These are phyloP conservation scores for Wasmannia auropunctata DNA, from an alignment of 1,140 invertebrate genomes.

Conservation along the genomic window DNA sequence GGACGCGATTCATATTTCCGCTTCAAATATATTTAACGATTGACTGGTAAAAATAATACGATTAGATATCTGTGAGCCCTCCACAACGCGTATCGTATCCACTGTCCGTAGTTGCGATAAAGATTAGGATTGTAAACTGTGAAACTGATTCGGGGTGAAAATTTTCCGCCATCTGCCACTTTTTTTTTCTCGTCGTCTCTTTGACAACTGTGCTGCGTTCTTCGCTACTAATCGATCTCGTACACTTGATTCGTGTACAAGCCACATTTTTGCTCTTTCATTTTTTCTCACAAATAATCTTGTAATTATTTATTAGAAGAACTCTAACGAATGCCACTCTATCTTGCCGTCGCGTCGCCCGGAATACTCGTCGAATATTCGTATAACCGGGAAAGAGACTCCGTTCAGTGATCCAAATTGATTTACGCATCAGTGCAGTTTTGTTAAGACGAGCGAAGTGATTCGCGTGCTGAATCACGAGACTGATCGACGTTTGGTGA, in stretches of 20 bases:
- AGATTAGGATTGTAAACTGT: neutral
- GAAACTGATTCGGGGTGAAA: neutral
- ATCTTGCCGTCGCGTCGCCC: neutral
- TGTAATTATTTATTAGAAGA: neutral
- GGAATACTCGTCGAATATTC: neutral
- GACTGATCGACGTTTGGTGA: slow-evolving; percentile 27
- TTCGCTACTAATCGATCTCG: neutral
- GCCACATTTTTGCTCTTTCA: neutral
- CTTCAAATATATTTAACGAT: slow-evolving; percentile 5
- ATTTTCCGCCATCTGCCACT: neutral
- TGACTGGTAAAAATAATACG: neutral
- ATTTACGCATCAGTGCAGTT: slow-evolving; percentile 37
- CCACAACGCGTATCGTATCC: slow-evolving; percentile 24
- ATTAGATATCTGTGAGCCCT: slow-evolving; percentile 8
- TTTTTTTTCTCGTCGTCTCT: neutral
- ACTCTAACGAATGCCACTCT: neutral
- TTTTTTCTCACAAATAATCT: neutral
- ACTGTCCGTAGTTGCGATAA: neutral
- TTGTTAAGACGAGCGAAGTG: slow-evolving; percentile 25
- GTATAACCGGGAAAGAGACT: neutral
- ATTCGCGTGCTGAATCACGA: slow-evolving; percentile 48
- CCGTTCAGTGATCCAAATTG: slow-evolving; percentile 30
- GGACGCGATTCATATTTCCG: neutral
- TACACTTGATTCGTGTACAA: neutral
- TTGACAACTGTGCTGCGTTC: neutral